Percentiles rank a stretch among this genome's conserved stretches.
These are phyloP conservation scores for Mongoloraphidia duomilia DNA, from an alignment of 2,888 invertebrate species.

Conservation along the genomic window DNA sequence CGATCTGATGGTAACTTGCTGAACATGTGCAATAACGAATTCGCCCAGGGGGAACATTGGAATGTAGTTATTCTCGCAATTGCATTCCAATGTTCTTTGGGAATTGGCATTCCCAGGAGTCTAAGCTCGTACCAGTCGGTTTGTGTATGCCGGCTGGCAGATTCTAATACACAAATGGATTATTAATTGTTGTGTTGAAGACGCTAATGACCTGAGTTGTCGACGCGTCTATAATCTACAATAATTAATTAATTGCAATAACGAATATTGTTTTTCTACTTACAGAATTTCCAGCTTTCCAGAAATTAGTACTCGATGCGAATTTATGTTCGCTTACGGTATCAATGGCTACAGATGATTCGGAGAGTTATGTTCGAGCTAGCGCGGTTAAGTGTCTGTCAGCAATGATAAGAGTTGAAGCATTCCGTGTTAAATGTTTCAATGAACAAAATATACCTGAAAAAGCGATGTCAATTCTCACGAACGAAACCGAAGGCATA, in stretches of 20 bases:
- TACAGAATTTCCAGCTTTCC: slow-evolving; percentile 65
- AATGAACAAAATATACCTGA: slow-evolving; percentile 44
- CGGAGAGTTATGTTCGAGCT: slow-evolving; percentile 60
- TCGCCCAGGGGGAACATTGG: too few relatives aligned
- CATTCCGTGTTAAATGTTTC: slow-evolving; percentile 50
- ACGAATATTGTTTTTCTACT: slow-evolving; percentile 12
- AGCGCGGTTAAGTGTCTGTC: slow-evolving; percentile 59
- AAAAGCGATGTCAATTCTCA: slow-evolving; percentile 39
- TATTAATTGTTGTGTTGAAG: too few relatives aligned
- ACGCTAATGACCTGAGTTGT: too few relatives aligned
- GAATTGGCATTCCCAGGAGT: too few relatives aligned
- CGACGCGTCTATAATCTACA: too few relatives aligned
- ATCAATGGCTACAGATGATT: slow-evolving; percentile 50
- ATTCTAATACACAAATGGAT: too few relatives aligned
- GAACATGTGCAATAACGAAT: background rate
- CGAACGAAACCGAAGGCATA: slow-evolving; percentile 58
- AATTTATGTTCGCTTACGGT: slow-evolving; percentile 49
- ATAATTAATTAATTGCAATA: background rate
- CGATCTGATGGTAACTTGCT: background rate
- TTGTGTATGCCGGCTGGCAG: too few relatives aligned
- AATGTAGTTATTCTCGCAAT: too few relatives aligned
- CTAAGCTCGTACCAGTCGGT: too few relatives aligned
- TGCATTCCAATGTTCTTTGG: too few relatives aligned
- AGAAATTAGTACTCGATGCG: slow-evolving; percentile 49
- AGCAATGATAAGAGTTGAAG: slow-evolving; percentile 46